A percentile compares a stretch with the other conserved stretches of the same genome.
phyloP scores from a whole-genome alignment of 2,113 vertebrate species.

The Gnathonemus longibarbis region DNA sequence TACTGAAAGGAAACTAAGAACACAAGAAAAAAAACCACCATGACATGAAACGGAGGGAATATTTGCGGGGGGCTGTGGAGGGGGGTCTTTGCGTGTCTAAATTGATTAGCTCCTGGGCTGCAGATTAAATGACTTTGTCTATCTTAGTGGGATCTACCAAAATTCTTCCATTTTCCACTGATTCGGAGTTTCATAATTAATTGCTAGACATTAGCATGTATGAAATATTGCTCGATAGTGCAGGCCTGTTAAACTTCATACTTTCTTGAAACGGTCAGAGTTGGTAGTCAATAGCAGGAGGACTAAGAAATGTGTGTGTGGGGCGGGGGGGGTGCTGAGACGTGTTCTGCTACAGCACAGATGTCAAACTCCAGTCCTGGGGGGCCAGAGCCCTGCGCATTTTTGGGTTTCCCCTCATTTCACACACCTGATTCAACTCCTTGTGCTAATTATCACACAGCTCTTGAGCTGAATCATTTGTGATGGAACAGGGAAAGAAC shows the following conservation, averaged over 20 bases:
- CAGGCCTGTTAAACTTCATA: not conserved
- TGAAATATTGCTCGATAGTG: not conserved
- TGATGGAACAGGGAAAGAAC: too few species aligned
- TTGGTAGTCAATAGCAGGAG: not conserved
- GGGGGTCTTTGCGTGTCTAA: slow-evolving; percentile 37
- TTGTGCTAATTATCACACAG: too few species aligned
- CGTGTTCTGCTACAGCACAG: not conserved
- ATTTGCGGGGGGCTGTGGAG: slow-evolving; percentile 12
- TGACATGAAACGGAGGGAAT: slow-evolving; percentile 8
- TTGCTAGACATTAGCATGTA: slow-evolving; percentile 42
- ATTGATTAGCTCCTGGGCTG: slow-evolving; percentile 38
- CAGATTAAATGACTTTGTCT: slow-evolving; percentile 46
- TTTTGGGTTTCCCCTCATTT: too few species aligned
- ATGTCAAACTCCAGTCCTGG: too few species aligned
- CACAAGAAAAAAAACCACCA: not conserved
- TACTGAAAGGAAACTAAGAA: not conserved
- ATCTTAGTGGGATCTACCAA: slow-evolving; percentile 33
- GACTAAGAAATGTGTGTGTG: not conserved
- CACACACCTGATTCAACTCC: too few species aligned
- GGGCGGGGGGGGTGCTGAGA: not conserved
- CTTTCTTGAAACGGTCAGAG: not conserved
- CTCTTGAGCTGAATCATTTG: too few species aligned
- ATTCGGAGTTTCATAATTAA: slow-evolving; percentile 30
- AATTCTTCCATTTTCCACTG: slow-evolving; percentile 35
- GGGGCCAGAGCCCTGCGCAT: too few species aligned